Evolutionary conservation across 2,888 invertebrate genomes (phyloP).

Genomic region (Platycheirus albimanus): DNA sequence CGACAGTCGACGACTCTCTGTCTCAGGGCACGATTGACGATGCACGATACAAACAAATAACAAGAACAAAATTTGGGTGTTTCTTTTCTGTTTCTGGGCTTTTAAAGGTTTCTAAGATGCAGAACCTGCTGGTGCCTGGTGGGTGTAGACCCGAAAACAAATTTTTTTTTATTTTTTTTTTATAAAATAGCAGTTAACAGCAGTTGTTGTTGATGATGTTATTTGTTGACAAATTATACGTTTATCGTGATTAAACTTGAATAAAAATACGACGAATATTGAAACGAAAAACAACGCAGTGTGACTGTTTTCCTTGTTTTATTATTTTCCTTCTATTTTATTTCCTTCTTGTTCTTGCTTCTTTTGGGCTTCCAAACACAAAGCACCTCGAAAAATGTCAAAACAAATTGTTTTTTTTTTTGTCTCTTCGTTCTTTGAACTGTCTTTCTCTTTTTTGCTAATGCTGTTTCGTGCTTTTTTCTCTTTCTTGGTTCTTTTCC

Average conservation of each 20-base stretch:
- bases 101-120: no score
- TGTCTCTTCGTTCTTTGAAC: constrained; percentile 15
- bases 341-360: constrained; percentile 6
- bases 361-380: constrained; percentile 54
- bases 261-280: constrained; percentile 40
- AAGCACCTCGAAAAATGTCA: constrained; percentile 62
- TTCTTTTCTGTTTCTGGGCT: background rate
- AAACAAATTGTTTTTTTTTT: constrained; percentile 53
- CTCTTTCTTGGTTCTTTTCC: constrained; percentile 32
- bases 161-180: constrained; percentile 1
- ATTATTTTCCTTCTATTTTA: no score
- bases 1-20: constrained; percentile 24
- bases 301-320: constrained; percentile 39
- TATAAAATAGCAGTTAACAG: constrained; percentile 10
- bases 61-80: constrained; percentile 18
- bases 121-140: background rate
- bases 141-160: no score
- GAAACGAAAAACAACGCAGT: constrained; percentile 49
- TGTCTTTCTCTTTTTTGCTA: constrained; percentile 14
- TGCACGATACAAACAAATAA: constrained; percentile 35
- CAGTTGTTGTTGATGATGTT: background rate
- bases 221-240: constrained; percentile 28
- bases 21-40: no score
- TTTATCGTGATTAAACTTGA: background rate
- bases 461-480: constrained; percentile 4